phyloP scores from a whole-genome alignment of 2,888 invertebrate genomes.

The Cephonodes hylas region DNA sequence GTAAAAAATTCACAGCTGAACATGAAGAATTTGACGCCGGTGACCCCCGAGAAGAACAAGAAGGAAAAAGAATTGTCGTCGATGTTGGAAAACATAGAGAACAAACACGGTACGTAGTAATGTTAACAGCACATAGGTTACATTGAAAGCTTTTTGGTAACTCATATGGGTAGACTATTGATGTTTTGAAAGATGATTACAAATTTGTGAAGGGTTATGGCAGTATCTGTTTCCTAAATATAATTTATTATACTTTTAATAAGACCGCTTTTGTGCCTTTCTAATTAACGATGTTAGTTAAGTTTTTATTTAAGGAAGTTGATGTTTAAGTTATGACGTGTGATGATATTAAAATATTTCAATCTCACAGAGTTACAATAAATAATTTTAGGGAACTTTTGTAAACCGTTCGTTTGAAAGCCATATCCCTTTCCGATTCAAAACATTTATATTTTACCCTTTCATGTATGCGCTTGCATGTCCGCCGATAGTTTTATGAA shows the following conservation, averaged over 20 bases:
- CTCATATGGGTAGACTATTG: slow-evolving; percentile 78
- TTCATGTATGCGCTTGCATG: slow-evolving; percentile 78
- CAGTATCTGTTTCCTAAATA: too few relatives aligned
- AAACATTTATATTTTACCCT: slow-evolving; percentile 80
- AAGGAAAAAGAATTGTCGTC: slow-evolving; percentile 87
- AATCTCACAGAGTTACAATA: too few relatives aligned
- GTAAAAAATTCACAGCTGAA: slow-evolving; percentile 68
- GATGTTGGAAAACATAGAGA: slow-evolving; percentile 89
- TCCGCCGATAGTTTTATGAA: slow-evolving; percentile 59
- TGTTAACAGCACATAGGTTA: slow-evolving; percentile 28
- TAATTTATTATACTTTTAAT: too few relatives aligned
- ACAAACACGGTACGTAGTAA: slow-evolving; percentile 87
- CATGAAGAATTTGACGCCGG: slow-evolving; percentile 81
- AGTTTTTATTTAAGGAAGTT: too few relatives aligned
- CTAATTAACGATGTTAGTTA: too few relatives aligned
- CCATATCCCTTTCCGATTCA: slow-evolving; percentile 42
- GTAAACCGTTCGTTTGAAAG: too few relatives aligned
- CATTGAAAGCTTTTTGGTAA: slow-evolving; percentile 18
- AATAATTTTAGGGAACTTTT: too few relatives aligned
- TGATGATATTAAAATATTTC: too few relatives aligned
- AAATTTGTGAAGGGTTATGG: not conserved
- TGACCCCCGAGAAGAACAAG: slow-evolving; percentile 83
- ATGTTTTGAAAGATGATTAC: slow-evolving; percentile 67
- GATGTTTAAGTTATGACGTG: too few relatives aligned
- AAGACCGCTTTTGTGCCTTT: too few relatives aligned